Evolutionary conservation across 2,888 invertebrate genomes (phyloP).

Genomic region (Drosophila emarginata): DNA sequence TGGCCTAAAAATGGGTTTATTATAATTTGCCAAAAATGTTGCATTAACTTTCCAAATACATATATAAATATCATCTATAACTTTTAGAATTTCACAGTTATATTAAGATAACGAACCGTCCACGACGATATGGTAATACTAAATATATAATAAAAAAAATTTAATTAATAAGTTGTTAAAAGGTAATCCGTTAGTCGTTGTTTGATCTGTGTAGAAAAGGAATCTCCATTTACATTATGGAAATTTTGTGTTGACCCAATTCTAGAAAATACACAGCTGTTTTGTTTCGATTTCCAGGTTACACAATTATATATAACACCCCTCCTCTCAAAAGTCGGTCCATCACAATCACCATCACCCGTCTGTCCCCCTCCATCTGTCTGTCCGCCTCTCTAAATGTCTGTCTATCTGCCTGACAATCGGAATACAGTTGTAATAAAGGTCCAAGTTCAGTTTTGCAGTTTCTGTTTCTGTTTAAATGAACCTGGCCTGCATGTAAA

Average conservation of each 20-base stretch:
- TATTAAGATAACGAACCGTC: no score
- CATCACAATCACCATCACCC: not conserved
- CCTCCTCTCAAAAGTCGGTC: not conserved
- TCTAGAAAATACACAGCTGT: conserved; percentile 2
- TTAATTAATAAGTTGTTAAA: no score
- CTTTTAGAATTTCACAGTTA: no score
- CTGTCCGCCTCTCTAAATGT: not conserved
- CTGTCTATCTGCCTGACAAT: conserved; percentile 14
- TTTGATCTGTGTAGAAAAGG: conserved; percentile 21
- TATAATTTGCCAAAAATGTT: not conserved
- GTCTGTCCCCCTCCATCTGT: not conserved
- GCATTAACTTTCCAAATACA: not conserved
- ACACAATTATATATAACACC: not conserved
- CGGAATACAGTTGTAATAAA: conserved; percentile 16
- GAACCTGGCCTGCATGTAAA: conserved; percentile 38
- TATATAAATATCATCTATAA: no score
- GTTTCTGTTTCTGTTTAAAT: conserved; percentile 32
- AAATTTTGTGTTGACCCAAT: conserved; percentile 50
- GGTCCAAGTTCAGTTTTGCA: conserved; percentile 13
- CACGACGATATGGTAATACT: no score
- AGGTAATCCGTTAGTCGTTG: not conserved
- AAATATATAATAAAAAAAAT: no score
- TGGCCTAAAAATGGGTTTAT: not conserved
- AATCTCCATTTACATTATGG: conserved; percentile 48
- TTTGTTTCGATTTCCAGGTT: conserved; percentile 7